Conservation (phyloP, 2,797 vertebrate genomes). For the Myripristis jacobus region DNA sequence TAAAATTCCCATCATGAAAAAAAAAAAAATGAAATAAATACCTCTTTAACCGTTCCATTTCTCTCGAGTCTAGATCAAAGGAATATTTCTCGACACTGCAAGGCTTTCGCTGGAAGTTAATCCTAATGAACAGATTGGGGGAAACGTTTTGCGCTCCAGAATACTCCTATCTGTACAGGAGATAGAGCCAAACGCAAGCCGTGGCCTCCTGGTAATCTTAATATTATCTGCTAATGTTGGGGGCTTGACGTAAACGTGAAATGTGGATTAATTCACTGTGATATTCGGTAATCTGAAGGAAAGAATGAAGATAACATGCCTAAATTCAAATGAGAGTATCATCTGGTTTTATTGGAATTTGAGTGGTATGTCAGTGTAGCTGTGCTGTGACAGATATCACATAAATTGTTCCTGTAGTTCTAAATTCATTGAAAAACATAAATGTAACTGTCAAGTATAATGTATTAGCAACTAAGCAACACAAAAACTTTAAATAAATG, state of each 20-base stretch:
- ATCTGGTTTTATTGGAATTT: slow-evolving; percentile 53
- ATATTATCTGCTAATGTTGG: slow-evolving; percentile 25
- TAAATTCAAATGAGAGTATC: slow-evolving; percentile 22
- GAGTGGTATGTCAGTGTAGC: slow-evolving; percentile 37
- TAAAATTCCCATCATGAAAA: slow-evolving; percentile 8
- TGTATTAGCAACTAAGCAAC: neutral
- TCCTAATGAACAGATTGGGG: slow-evolving; percentile 49
- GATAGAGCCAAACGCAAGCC: neutral
- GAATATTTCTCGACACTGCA: neutral
- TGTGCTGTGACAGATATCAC: slow-evolving; percentile 22
- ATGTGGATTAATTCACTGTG: neutral
- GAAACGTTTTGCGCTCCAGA: slow-evolving; percentile 6
- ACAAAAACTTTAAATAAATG: slow-evolving; percentile 11
- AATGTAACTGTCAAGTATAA: slow-evolving; percentile 30
- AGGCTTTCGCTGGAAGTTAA: slow-evolving; percentile 35
- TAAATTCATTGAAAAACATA: slow-evolving; percentile 20
- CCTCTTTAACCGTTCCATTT: slow-evolving; percentile 4
- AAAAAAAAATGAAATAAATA: slow-evolving; percentile 30
- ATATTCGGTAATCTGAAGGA: slow-evolving; percentile 8
- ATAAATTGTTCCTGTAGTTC: slow-evolving; percentile 6
- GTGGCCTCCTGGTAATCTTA: slow-evolving; percentile 11
- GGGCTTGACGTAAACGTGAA: slow-evolving; percentile 20
- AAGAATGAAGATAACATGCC: slow-evolving; percentile 29
- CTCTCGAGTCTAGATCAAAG: slow-evolving; percentile 37
- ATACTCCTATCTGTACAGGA: neutral